phyloP scores from a whole-genome alignment of 1,140 invertebrate species.

The Meloidogyne floridensis region DNA sequence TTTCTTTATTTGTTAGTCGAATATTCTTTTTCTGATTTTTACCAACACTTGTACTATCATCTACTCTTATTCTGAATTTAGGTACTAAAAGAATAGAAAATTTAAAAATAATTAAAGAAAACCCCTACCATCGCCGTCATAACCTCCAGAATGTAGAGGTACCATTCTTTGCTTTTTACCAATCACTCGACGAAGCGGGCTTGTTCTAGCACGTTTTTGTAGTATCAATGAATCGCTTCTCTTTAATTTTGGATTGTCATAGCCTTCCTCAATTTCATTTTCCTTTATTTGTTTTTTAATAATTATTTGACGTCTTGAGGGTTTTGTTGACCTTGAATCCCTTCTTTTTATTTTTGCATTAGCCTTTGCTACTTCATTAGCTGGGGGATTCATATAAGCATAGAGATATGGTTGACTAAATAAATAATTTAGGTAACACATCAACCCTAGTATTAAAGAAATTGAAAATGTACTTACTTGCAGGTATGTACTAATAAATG shows the following conservation, averaged over 20 bases:
- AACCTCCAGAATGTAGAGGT: not conserved
- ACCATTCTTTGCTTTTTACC: not conserved
- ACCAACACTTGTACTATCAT: not conserved
- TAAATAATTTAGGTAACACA: no score
- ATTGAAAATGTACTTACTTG: no score
- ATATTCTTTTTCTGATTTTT: not conserved
- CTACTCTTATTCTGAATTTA: conserved; percentile 4
- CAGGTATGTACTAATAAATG: no score
- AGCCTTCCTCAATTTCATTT: no score
- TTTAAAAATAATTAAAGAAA: not conserved
- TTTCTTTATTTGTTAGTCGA: not conserved
- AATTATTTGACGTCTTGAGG: no score
- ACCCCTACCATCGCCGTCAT: not conserved
- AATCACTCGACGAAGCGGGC: not conserved
- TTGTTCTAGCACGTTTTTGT: not conserved
- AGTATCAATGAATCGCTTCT: no score
- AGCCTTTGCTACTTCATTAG: not conserved
- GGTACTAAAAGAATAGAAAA: not conserved
- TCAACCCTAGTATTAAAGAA: no score
- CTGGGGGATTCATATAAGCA: conserved; percentile 13
- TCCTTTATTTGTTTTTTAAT: no score
- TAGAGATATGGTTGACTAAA: conserved; percentile 11
- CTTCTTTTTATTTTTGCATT: not conserved
- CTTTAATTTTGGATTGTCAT: no score
- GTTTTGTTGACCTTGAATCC: not conserved